Base-by-base conservation (phyloP, 2,113 vertebrate species). In the Hucho hucho region DNA sequence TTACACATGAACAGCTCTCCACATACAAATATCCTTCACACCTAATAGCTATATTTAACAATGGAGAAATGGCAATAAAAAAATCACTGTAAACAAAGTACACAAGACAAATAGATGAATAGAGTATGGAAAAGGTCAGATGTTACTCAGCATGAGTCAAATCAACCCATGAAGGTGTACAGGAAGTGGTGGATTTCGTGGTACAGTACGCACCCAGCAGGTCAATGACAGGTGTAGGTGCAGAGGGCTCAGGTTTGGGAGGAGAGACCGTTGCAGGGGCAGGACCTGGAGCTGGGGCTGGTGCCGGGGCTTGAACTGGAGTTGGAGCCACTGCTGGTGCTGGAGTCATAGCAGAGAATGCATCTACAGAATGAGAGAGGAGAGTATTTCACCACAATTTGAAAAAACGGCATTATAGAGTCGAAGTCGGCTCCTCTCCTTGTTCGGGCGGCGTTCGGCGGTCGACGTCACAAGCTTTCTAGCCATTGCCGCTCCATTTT, bases 201-300 rank as follows among this genome's bases (percentile, higher is more conserved):
- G 46, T 92, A 94, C 93, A 91, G 75, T 93, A 98, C 98, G 97
- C 88, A 99, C 98, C 98, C 88, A 99, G 95, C 80, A 99, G 96
- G 90, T 99, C 97, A 90, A 99, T 95, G 85, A 98, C 97, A 81
- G 95, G 95, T 72, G 92, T 91, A 69, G 95, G 91, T 73, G 98
- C 96, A 88, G 93, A 85, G 68, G 95, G 91, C 74, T 98, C 96
- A 88, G 93, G 85, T 91, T 96, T 95, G 84, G 97, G 95, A 91
- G 96, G 95, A 66, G 94, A 90, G 74, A 61, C 58, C 4, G 92
- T 88, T 80, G 94, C 92, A 79, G 94, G 81, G 75, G 87, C 83
- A 20, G 66, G 66, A 6, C 92, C 87, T 59, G 94, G 66, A 6
- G 93, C 87, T 59, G 94, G 93, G 68, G 93, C 89, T 83, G 93